Conservation (phyloP, 2,113 vertebrate genomes). For the Pampusana beccarii region DNA sequence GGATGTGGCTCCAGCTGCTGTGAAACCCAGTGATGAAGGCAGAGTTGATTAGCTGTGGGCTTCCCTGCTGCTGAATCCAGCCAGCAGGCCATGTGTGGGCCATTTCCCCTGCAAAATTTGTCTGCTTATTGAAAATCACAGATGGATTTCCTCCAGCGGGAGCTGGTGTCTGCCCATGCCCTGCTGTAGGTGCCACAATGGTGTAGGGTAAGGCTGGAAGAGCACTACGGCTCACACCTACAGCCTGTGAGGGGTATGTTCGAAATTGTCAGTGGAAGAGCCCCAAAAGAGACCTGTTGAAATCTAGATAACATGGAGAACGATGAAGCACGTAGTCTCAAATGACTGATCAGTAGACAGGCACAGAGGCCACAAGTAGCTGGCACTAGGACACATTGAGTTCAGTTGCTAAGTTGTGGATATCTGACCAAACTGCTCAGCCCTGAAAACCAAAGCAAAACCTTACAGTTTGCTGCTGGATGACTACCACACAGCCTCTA, state of each 20-base stretch:
- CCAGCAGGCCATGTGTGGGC: not conserved
- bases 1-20: constrained; percentile 34
- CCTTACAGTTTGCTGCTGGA: not conserved
- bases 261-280: not conserved
- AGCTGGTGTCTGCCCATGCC: not conserved
- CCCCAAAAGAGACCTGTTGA: not conserved
- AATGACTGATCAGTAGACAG: not conserved
- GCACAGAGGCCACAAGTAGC: not conserved
- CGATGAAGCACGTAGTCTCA: not conserved
- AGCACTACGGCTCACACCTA: fast-evolving
- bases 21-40: not conserved
- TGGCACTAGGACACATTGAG: fast-evolving
- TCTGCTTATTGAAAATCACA: not conserved
- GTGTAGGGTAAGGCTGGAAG: not conserved
- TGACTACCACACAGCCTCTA: not conserved
- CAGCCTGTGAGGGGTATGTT: not conserved
- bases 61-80: not conserved
- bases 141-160: not conserved
- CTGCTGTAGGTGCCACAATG: not conserved
- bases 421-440: not conserved
- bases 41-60: constrained; percentile 21
- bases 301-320: not conserved
- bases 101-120: not conserved
- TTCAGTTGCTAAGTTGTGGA: not conserved
- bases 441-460: not conserved